Evolutionary conservation across 2,888 invertebrate genomes (phyloP), one percentile per base, ranked within the genome.

Genomic region (Seira sanloemensis): DNA sequence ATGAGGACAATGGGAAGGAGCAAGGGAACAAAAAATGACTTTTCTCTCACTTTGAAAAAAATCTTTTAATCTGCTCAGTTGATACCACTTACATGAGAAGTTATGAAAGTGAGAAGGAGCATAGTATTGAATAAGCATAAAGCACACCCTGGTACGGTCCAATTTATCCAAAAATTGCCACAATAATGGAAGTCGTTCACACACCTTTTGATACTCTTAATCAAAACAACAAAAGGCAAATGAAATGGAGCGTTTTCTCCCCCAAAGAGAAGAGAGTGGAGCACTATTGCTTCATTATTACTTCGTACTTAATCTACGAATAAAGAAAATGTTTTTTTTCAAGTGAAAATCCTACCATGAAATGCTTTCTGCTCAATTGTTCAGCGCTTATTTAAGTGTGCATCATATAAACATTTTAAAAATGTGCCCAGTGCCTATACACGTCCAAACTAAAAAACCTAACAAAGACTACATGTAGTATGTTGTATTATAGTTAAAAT

Each of bases 21-120:
- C 37, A 21, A 58, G 54, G 18, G 23, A 62, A 78, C 25, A 62
- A 26, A 24, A 26, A 69, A 24, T 69, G 27, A 67, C 62, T 62
- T 50, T 65, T 26, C 19, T 46, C 21, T 23, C 24, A 65, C 16
- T 86, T 86, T 87, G 88, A 87, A 86, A 88, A 88, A 88, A 88
- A 88, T 88, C 87, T 87, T 88, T 88, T 88, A 88, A 88, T 88
- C 88, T 88, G 73, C 74, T 76, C 88, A 88, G 88, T 88, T 88
- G 87, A 87, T 86, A 85, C 85, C 87, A 88, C 86, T 88, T 86
- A 85, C 66, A 46, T 75, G 72, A 68, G 1, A 19, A 18, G 21
- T 74, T 74, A 19, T 7, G 5, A 19, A 37, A 67, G 23, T 67
- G 67, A 23, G 24, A 67, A 24, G 19, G n/a, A 18, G 21, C 24